Base-by-base conservation (phyloP, 2,797 vertebrate species). In the Microchirus variegatus region DNA sequence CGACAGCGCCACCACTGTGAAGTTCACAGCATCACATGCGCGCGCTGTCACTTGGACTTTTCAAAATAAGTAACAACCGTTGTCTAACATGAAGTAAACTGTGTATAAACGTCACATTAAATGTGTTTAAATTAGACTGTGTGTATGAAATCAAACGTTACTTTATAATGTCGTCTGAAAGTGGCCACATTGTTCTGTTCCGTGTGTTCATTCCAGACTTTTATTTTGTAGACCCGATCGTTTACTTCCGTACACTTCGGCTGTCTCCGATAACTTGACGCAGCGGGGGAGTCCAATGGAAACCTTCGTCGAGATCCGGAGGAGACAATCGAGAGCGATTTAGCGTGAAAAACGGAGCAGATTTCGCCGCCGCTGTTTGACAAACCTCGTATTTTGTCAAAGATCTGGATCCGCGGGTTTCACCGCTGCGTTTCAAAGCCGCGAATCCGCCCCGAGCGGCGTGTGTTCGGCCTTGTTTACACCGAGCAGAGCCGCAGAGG, bases 231-330 rank as follows among this genome's bases (percentile, higher is more conserved):
- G 13, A 42, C 1, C 1, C 5, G 41, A 42, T 14, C 15, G 41
- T 15, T 15, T 15, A 15, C 41, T 84, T 76, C 80, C 82, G 63
- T 53, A 1, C 1, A 0, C 1, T 9, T 10, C 9, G 4, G 2
- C 36, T 54, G 0, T n/a, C 1, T 38, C 3, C 13, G 13, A 55
- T 11, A 71, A 12, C 75, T 88, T 88, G 71, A 80, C 59, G 59
- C 60, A 82, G 83, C 74, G 75, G 55, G 57, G 78, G 87, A 88
- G 84, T 64, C 80, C 90, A 91, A 93, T 93, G 90, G 90, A 92
- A 85, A 86, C 78, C 80, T 85, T 87, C 85, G 81, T 87, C 83
- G 78, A 75, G 80, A 61, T 62, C 81, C 78, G 82, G 70, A 80
- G 77, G 78, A 93, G 83, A 92, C 92, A 90, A 92, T 91, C 81